These are phyloP conservation scores for Tiliacea aurago DNA, from an alignment of 2,888 invertebrate species.

Conservation along the genomic window DNA sequence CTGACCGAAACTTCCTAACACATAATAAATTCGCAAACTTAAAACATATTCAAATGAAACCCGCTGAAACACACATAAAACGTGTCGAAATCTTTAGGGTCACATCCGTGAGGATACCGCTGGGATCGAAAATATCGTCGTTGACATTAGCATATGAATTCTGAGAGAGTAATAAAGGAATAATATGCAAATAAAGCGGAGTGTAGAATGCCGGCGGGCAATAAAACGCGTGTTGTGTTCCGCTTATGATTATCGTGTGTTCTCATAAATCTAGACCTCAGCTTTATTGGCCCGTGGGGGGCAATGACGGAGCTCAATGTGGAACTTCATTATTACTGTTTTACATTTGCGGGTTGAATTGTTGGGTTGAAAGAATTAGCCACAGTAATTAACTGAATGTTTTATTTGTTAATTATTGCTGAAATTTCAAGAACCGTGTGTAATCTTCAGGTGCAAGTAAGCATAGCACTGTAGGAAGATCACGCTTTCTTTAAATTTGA, in stretches of 20 bases:
- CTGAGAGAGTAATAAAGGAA: slow-evolving; percentile 86
- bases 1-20: slow-evolving; percentile 52
- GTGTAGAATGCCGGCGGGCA: slow-evolving; percentile 73
- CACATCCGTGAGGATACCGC: slow-evolving; percentile 72
- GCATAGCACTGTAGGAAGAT: neutral
- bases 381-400: slow-evolving; percentile 28
- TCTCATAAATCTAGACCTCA: slow-evolving; percentile 68
- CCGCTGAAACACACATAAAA: slow-evolving; percentile 70
- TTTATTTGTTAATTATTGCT: slow-evolving; percentile 20
- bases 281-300: slow-evolving; percentile 64
- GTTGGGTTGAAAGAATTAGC: slow-evolving; percentile 28
- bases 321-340: slow-evolving; percentile 59
- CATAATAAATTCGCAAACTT: slow-evolving; percentile 65
- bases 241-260: slow-evolving; percentile 74
- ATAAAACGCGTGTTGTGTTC: slow-evolving; percentile 74
- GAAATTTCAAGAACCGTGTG: neutral
- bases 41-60: slow-evolving; percentile 69
- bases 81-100: slow-evolving; percentile 77
- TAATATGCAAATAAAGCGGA: slow-evolving; percentile 85
- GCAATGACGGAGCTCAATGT: slow-evolving; percentile 47
- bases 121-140: slow-evolving; percentile 79
- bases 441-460: neutral
- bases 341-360: slow-evolving; percentile 51
- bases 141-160: slow-evolving; percentile 86
- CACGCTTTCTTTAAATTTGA: too few relatives aligned